Evolutionary conservation across 1,140 invertebrate genomes (phyloP).

Genomic region (Colletes latitarsis): DNA sequence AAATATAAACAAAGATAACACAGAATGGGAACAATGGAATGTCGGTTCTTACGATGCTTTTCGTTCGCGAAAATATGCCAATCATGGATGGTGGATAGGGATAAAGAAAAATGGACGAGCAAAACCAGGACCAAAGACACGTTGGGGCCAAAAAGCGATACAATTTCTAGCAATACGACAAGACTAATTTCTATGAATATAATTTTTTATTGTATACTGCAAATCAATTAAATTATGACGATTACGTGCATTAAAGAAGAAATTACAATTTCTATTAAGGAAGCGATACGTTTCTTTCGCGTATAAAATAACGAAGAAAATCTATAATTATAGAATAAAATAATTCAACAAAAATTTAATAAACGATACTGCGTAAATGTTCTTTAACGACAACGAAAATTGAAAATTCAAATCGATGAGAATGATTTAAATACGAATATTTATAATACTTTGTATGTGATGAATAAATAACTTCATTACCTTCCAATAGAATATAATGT

Average conservation of each 20-base stretch:
- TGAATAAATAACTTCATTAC: slow-evolving; percentile 36
- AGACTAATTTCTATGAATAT: slow-evolving; percentile 39
- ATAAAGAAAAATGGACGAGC: slow-evolving; percentile 85
- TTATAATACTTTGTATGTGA: not conserved
- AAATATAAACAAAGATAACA: slow-evolving; percentile 80
- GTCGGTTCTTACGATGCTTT: slow-evolving; percentile 83
- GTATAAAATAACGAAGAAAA: no score
- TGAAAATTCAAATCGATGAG: not conserved
- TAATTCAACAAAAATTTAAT: not conserved
- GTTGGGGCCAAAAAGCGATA: slow-evolving; percentile 84
- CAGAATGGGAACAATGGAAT: slow-evolving; percentile 83
- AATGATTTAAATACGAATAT: slow-evolving; percentile 2
- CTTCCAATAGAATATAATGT: slow-evolving; percentile 74
- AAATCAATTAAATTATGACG: not conserved
- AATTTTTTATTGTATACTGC: not conserved
- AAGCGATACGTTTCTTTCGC: no score
- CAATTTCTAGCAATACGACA: slow-evolving; percentile 80
- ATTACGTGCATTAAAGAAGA: not conserved
- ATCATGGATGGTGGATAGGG: slow-evolving; percentile 85
- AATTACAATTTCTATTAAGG: not conserved
- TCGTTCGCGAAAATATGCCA: slow-evolving; percentile 83
- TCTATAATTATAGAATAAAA: not conserved
- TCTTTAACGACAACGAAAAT: slow-evolving; percentile 11
- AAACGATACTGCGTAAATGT: not conserved
- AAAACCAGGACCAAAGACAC: slow-evolving; percentile 83